These are phyloP conservation scores for Zenarchopterus dispar DNA, from an alignment of 2,797 vertebrate species.

Conservation along the genomic window DNA sequence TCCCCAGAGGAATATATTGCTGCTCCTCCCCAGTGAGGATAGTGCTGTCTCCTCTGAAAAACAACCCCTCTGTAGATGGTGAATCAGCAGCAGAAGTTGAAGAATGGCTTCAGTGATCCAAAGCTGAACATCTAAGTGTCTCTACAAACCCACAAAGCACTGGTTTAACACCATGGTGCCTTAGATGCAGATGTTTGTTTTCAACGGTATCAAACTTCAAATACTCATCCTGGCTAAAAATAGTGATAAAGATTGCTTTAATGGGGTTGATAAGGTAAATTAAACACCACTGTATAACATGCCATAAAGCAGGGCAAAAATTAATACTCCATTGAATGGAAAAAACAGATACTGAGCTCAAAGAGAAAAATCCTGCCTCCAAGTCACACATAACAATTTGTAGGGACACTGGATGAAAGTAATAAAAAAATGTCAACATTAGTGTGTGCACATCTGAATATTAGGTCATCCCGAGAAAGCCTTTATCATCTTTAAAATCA, in stretches of 20 bases:
- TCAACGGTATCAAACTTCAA: conserved; percentile 20
- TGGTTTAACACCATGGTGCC: conserved; percentile 14
- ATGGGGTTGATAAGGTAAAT: not conserved
- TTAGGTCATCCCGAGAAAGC: conserved; percentile 25
- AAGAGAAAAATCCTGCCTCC: conserved; percentile 26
- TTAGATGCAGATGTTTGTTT: conserved; percentile 13
- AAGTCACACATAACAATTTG: conserved; percentile 31
- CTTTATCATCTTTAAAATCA: conserved; percentile 29
- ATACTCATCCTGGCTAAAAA: conserved; percentile 12
- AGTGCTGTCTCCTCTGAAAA: conserved; percentile 67
- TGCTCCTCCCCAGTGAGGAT: conserved; percentile 50
- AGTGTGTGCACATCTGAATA: conserved; percentile 19
- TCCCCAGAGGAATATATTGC: conserved; percentile 54
- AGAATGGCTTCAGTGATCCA: conserved; percentile 52
- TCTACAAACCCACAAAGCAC: conserved; percentile 25
- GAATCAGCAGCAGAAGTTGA: conserved; percentile 72
- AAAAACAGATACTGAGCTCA: conserved; percentile 5
- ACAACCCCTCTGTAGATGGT: conserved; percentile 59
- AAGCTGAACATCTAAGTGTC: conserved; percentile 38
- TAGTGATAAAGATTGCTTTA: conserved; percentile 18
- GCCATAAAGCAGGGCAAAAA: not conserved
- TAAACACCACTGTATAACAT: not conserved
- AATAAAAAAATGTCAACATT: conserved; percentile 9
- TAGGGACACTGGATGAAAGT: conserved; percentile 2
- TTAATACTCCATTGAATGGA: not conserved